Conservation (phyloP, 2,113 vertebrate species). For the Mustela nigripes region DNA sequence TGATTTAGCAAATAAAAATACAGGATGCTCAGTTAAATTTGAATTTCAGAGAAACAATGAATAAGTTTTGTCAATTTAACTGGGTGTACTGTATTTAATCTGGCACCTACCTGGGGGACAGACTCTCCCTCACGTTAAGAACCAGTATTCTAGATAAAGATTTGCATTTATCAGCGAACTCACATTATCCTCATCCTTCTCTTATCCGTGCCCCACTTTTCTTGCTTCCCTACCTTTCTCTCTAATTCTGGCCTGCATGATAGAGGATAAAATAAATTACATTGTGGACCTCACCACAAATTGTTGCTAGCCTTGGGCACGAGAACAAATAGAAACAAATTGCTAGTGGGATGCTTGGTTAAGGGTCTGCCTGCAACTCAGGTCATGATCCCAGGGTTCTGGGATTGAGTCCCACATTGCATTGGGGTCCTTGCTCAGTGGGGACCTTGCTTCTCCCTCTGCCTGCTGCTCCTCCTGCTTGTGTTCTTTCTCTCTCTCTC, state of each 20-base stretch:
- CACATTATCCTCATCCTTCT: background rate
- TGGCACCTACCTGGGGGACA: background rate
- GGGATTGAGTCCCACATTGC: background rate
- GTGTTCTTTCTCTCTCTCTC: background rate
- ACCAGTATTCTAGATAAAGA: background rate
- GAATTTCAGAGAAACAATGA: slow-evolving; percentile 38
- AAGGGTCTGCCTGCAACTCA: background rate
- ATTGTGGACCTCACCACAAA: background rate
- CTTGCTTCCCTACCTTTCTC: background rate
- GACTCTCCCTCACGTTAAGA: background rate
- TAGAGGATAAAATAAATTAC: background rate
- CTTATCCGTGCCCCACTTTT: background rate
- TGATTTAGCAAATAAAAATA: slow-evolving; percentile 52
- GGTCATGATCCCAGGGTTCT: background rate
- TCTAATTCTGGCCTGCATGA: background rate
- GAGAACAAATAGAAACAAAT: slow-evolving; percentile 9
- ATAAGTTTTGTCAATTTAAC: background rate
- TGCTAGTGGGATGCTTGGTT: background rate
- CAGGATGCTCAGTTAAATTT: background rate
- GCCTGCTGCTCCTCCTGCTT: background rate
- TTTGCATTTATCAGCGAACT: background rate
- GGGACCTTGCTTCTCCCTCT: background rate
- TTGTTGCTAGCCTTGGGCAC: background rate
- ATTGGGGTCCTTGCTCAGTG: background rate
- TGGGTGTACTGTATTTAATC: background rate